Base-by-base conservation (phyloP, 2,113 vertebrate species). In the Haplotaxodon microlepis region DNA sequence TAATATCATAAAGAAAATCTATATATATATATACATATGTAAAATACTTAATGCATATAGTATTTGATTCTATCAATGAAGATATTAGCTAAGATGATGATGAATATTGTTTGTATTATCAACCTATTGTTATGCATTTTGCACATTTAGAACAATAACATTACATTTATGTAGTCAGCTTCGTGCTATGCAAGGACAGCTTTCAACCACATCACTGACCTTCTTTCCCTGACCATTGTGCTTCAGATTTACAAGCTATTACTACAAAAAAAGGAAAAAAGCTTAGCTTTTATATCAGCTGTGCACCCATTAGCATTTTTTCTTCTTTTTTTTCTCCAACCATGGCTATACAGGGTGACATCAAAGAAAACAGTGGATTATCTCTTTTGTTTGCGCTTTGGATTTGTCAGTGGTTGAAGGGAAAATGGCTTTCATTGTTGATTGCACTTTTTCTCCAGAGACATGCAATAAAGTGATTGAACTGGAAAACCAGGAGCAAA, bases 141-240 rank as follows among this genome's bases (percentile, higher is more conserved):
- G 97, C 97, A 99, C 97, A 99, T 97, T 94, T 98, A 98, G 97
- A 97, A 97, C 96, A 94, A 89, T 85, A 91, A 90, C 97, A 97
- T 97, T 96, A 97, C 97, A 94, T 97, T 97, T 97, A 97, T 89
- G 92, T 98, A 98, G 98, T 98, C 95, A 96, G 98, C 98, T 98
- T 99, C 95, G 97, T 98, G 98, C 99, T 98, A 98, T 98, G 97
- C 98, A 98, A 98, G 96, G 96, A 98, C 93, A 97, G 98, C 97
- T 97, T 97, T 96, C 92, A 97, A 97, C 95, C 96, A 97, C 96
- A 94, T 97, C 96, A 94, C 63, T 84, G 91, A 93, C 88, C 97
- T 97, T 92, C 53, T 93, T 80, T 88, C 61, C 84, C 90, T 81
- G 42, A 89, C 88, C 94, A 95, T 92, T 93, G 86, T 96, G 89